A percentile compares a stretch with the other conserved stretches of the same genome.
Evolutionary conservation across 2,113 vertebrate genomes (phyloP).

Genomic region (Mellivora capensis): DNA sequence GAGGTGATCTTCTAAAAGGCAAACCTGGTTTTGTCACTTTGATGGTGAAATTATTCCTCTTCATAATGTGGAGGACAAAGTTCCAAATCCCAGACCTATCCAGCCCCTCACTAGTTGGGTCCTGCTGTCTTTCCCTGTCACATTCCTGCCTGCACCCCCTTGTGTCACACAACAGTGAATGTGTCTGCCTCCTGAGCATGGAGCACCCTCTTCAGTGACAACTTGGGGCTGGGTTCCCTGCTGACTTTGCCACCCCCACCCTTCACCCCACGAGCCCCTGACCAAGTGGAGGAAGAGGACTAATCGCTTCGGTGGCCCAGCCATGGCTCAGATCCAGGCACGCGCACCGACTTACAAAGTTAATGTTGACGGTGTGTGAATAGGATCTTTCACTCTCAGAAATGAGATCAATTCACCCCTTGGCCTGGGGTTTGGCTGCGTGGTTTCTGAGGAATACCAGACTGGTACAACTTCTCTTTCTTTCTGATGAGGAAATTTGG

Average conservation of each 20-base stretch:
- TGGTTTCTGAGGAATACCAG: background rate
- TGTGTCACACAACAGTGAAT: rapidly evolving
- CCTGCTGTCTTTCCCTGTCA: background rate
- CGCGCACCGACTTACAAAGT: background rate
- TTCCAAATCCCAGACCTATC: background rate
- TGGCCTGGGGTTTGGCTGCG: background rate
- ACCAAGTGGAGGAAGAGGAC: background rate
- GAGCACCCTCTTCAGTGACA: no score
- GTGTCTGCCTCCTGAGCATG: background rate
- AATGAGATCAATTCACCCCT: background rate
- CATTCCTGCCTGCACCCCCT: background rate
- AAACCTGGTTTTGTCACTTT: background rate
- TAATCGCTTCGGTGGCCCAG: background rate
- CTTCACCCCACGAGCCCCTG: rapidly evolving
- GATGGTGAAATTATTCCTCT: background rate
- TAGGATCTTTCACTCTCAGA: background rate
- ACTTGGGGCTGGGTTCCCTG: background rate
- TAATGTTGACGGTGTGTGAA: no score
- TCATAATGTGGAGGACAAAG: background rate
- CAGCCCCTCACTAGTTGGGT: background rate
- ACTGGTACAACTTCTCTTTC: background rate
- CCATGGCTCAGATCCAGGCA: background rate
- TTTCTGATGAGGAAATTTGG: background rate
- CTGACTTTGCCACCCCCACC: background rate
- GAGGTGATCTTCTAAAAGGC: background rate